phyloP scores from a whole-genome alignment of 2,797 vertebrate genomes.

The Mormyrus proboscirostris region DNA sequence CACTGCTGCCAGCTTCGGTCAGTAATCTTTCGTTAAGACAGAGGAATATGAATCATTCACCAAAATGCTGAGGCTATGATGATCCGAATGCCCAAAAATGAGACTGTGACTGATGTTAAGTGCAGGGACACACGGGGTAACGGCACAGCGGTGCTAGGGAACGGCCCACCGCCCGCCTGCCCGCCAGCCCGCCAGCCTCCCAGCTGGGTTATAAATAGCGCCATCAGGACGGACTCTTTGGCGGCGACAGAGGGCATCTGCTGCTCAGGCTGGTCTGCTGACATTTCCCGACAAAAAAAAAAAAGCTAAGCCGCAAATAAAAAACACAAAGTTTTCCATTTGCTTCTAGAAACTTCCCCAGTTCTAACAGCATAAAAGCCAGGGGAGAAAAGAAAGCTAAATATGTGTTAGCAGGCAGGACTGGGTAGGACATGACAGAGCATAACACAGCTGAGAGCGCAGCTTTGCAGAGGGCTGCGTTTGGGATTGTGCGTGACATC shows the following conservation, averaged over 20 bases:
- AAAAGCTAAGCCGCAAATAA: not conserved
- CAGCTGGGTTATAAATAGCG: constrained; percentile 55
- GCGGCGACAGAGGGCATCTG: not conserved
- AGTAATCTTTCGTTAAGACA: not conserved
- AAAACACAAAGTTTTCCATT: not conserved
- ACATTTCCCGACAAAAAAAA: not conserved
- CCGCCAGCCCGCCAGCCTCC: not conserved
- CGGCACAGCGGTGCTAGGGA: constrained; percentile 21
- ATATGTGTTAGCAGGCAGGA: not conserved
- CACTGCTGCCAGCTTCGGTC: not conserved
- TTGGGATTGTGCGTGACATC: not conserved
- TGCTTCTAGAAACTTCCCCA: not conserved
- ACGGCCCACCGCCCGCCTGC: constrained; percentile 13
- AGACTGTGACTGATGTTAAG: not conserved
- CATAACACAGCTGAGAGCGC: not conserved
- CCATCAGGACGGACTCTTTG: constrained; percentile 36
- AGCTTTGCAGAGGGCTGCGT: not conserved
- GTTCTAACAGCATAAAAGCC: not conserved
- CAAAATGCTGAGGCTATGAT: not conserved
- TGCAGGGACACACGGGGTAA: not conserved
- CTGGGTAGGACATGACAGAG: not conserved
- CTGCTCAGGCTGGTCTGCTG: not conserved
- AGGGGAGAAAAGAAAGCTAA: not conserved
- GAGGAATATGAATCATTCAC: not conserved
- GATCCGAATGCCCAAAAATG: not conserved